Percentiles rank a stretch among this genome's conserved stretches.
Evolutionary conservation across 2,113 vertebrate genomes (phyloP).

Genomic region (Hippocampus zosterae): DNA sequence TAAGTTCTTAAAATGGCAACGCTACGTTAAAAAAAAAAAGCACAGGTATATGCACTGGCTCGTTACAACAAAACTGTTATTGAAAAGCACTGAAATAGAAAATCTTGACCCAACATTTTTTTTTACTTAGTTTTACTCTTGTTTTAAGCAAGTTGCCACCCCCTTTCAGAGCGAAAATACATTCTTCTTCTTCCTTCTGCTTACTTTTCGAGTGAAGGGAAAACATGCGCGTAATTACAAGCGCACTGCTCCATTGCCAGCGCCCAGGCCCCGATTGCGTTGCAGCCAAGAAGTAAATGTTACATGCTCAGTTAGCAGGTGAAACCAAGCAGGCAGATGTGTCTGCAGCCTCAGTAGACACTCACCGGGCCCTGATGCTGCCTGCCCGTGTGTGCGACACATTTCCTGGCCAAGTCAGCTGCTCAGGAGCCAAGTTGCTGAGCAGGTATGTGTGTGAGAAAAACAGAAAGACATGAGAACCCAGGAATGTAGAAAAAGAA

Average conservation of each 20-base stretch:
- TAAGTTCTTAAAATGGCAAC: no score
- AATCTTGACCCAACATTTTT: no score
- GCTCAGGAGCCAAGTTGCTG: conserved; percentile 54
- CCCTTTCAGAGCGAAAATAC: background rate
- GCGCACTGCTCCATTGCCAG: conserved; percentile 65
- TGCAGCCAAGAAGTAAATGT: conserved; percentile 74
- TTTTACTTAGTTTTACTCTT: background rate
- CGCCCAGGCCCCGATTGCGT: conserved; percentile 70
- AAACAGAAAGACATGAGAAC: background rate
- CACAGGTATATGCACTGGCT: no score
- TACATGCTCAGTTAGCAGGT: conserved; percentile 76
- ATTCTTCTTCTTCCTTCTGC: background rate
- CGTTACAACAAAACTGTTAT: no score
- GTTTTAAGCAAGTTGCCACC: conserved; percentile 5
- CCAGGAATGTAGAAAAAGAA: background rate
- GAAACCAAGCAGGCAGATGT: conserved; percentile 73
- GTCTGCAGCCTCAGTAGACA: conserved; percentile 71
- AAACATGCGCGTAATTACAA: conserved; percentile 32
- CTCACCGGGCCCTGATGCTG: conserved; percentile 55
- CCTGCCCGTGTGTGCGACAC: conserved; percentile 49
- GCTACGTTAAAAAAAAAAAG: no score
- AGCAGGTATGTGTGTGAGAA: conserved; percentile 18
- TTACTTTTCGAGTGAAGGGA: background rate
- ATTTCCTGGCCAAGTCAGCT: conserved; percentile 67
- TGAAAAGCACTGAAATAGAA: no score